These are phyloP conservation scores for Lagocephalus sceleratus DNA, from an alignment of 2,797 vertebrate genomes.

Conservation along the genomic window DNA sequence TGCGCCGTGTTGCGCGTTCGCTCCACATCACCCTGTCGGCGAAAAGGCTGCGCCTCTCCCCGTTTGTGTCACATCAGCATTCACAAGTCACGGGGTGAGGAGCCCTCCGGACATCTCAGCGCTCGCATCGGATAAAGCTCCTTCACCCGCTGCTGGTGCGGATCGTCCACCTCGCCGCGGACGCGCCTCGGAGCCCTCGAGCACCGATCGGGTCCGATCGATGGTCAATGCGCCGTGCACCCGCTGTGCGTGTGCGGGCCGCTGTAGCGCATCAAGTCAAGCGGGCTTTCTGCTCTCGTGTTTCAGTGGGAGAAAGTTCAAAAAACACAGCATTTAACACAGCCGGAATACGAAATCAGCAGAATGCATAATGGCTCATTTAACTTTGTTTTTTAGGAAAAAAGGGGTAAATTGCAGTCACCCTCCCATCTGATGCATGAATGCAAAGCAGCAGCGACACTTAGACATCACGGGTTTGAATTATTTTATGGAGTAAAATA, in stretches of 20 bases:
- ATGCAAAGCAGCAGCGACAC: too few species aligned
- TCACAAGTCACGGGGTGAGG: constrained; percentile 39
- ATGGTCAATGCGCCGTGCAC: neutral
- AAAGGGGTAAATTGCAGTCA: too few species aligned
- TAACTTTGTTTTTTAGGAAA: too few species aligned
- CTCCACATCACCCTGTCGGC: neutral
- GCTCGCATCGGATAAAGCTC: constrained; percentile 48
- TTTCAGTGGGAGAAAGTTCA: neutral
- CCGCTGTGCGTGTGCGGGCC: too few species aligned
- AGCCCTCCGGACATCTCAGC: constrained; percentile 34
- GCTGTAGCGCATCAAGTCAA: too few species aligned
- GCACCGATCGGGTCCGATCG: constrained; percentile 22
- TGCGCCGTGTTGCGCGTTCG: neutral
- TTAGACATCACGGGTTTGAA: too few species aligned
- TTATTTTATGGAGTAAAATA: too few species aligned
- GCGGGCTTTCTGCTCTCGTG: neutral
- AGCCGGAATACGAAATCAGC: neutral
- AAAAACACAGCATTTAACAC: neutral
- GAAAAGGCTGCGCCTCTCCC: constrained; percentile 11
- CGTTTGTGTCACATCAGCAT: constrained; percentile 40
- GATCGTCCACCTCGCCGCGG: constrained; percentile 19
- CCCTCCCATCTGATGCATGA: too few species aligned
- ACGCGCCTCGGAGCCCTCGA: constrained; percentile 20
- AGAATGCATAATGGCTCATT: neutral
- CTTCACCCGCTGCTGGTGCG: constrained; percentile 28